These are phyloP conservation scores for Schrankia costaestrigalis DNA, from an alignment of 2,888 invertebrate genomes.

Conservation along the genomic window DNA sequence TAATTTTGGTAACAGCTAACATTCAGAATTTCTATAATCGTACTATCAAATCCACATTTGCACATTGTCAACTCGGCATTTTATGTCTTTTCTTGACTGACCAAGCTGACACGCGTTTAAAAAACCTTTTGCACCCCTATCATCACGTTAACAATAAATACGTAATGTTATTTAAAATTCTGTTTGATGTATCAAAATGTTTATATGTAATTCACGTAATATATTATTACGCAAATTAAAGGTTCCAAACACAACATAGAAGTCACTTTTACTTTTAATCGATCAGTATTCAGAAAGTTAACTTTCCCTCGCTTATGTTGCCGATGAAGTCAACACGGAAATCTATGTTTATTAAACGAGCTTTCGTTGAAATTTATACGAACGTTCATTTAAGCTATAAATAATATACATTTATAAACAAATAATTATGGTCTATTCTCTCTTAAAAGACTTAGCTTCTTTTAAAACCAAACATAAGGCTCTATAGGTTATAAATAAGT, in stretches of 20 bases:
- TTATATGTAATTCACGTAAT: slow-evolving; percentile 34
- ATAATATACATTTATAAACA: background rate
- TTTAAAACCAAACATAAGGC: background rate
- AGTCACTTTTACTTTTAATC: slow-evolving; percentile 69
- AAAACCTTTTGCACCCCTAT: too few species aligned
- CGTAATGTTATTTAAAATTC: slow-evolving; percentile 33
- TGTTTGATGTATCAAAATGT: slow-evolving; percentile 16
- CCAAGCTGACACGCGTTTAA: too few species aligned
- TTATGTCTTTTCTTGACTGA: too few species aligned
- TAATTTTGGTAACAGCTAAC: too few species aligned
- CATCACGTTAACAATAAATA: too few species aligned
- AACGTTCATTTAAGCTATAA: slow-evolving; percentile 21
- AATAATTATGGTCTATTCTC: too few species aligned
- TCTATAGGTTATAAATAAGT: slow-evolving; percentile 17
- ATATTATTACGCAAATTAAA: slow-evolving; percentile 52
- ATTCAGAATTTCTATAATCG: too few species aligned
- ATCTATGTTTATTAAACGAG: slow-evolving; percentile 33
- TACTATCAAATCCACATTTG: too few species aligned
- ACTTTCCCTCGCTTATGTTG: slow-evolving; percentile 52
- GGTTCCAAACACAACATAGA: slow-evolving; percentile 36
- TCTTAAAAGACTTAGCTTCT: background rate
- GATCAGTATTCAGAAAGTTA: slow-evolving; percentile 68
- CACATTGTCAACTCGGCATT: too few species aligned
- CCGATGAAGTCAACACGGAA: slow-evolving; percentile 32
- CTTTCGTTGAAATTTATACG: slow-evolving; percentile 31